Evolutionary conservation across 2,888 invertebrate species (phyloP), one percentile per base, ranked within the genome.

Genomic region (Phania funesta): DNA sequence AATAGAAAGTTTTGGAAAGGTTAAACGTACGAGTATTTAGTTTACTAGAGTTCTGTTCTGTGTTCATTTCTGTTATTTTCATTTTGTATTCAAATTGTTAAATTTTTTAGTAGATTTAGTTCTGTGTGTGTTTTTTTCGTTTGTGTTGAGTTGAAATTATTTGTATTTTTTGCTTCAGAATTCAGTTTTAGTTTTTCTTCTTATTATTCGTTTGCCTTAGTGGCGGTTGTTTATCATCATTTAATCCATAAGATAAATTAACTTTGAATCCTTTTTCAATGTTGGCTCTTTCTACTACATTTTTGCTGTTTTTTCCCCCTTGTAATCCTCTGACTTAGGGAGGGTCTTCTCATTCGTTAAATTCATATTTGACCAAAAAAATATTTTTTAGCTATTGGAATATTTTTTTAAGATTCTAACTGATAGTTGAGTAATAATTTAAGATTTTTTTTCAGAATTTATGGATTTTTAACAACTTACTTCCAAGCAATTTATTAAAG

Each of bases 191-290:
- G 13, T 58, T 60, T 32, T 24, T n/a, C 2, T 50, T 26, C 38
- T 18, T n/a, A 16, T 16, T 20, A 22, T n/a, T 52, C 26, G 2
- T 48, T 75, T 58, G 50, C 9, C 16, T 41, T 58, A 22, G 71
- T 68, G 70, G 78, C 70, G 56, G 50, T 75, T 82, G 82, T 83
- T 73, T 74, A 73, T 84, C 84, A 77, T 81, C 77, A 82, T 83
- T 85, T 83, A 82, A 83, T 80, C 84, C 83, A 58, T 65, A 82
- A 83, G 80, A 85, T 84, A 84, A 84, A 84, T 83, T 84, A 80
- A 84, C 85, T 83, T 74, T 73, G 73, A 83, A 83, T 83, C 80
- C 82, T 83, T 81, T 83, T 80, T 81, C 76, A 73, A 75, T 74
- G 74, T 56, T 80, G 78, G 62, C 76, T 70, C 18, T 60, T 78